Conservation (phyloP, 2,888 invertebrate species). For the Philaethria dido region DNA sequence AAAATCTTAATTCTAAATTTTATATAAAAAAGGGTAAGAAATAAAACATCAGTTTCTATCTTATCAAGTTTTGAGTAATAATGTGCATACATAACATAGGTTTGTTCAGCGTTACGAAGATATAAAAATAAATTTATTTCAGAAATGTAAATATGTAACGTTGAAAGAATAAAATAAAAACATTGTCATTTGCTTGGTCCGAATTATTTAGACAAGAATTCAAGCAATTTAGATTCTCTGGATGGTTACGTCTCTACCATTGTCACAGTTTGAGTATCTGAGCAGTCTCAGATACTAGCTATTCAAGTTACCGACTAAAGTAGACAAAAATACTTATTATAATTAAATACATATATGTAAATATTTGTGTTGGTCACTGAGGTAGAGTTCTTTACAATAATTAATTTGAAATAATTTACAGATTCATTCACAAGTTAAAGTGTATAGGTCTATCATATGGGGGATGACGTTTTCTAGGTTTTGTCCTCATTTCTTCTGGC, state of each 20-base stretch:
- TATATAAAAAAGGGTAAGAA: no score
- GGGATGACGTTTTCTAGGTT: no score
- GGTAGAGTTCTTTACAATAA: no score
- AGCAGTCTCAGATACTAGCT: background rate
- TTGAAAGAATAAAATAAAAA: background rate
- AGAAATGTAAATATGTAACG: background rate
- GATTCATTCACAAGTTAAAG: background rate
- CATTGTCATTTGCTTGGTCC: background rate
- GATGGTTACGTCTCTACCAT: background rate
- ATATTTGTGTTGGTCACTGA: background rate
- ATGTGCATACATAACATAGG: no score
- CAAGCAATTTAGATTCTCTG: constrained; percentile 14
- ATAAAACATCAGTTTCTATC: no score
- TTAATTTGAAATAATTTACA: background rate
- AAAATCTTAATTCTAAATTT: no score
- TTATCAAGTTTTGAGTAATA: no score
- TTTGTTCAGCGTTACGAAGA: background rate
- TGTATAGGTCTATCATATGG: no score
- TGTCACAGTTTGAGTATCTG: constrained; percentile 6
- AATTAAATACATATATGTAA: background rate
- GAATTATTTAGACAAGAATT: background rate
- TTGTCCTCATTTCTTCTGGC: no score
- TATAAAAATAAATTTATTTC: background rate
- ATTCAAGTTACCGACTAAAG: background rate
- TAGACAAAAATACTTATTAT: background rate